phyloP scores from a whole-genome alignment of 2,888 invertebrate species.

The Dascillus cervinus region DNA sequence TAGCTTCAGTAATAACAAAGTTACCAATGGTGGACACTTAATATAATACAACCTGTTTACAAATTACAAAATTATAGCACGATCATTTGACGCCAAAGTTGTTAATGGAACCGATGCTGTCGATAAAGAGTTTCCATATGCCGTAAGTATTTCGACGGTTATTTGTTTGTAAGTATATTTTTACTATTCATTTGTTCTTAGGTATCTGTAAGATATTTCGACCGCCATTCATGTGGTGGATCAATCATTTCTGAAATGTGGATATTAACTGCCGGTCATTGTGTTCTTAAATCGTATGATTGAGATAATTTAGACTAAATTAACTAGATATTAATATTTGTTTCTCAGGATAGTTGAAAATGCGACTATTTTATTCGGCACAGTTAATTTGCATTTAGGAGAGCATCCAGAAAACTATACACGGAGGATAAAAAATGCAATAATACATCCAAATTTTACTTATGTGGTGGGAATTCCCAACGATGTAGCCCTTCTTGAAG shows the following conservation, averaged over 20 bases:
- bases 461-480: slow-evolving; percentile 12
- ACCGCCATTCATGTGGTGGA: slow-evolving; percentile 20
- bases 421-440: slow-evolving; percentile 7
- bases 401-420: slow-evolving; percentile 7
- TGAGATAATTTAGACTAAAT: too few species aligned
- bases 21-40: too few species aligned
- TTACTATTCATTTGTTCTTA: too few species aligned
- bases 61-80: too few species aligned
- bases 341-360: too few species aligned
- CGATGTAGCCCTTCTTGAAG: slow-evolving; percentile 18
- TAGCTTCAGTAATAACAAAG: too few species aligned
- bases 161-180: too few species aligned
- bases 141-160: slow-evolving; percentile 18
- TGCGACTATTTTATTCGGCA: slow-evolving; percentile 15
- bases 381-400: slow-evolving; percentile 9
- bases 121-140: slow-evolving; percentile 21
- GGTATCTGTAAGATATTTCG: slow-evolving; percentile 20
- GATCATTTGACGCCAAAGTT: too few species aligned
- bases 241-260: slow-evolving; percentile 19
- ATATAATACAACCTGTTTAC: too few species aligned
- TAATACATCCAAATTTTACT: slow-evolving; percentile 13
- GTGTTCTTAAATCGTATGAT: slow-evolving; percentile 16
- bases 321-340: too few species aligned
- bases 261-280: slow-evolving; percentile 23
- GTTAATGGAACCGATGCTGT: slow-evolving; percentile 21